Evolutionary conservation across 2,797 vertebrate species (phyloP), one percentile per base, ranked within the genome.

Genomic region (Euphonia xanthogaster): DNA sequence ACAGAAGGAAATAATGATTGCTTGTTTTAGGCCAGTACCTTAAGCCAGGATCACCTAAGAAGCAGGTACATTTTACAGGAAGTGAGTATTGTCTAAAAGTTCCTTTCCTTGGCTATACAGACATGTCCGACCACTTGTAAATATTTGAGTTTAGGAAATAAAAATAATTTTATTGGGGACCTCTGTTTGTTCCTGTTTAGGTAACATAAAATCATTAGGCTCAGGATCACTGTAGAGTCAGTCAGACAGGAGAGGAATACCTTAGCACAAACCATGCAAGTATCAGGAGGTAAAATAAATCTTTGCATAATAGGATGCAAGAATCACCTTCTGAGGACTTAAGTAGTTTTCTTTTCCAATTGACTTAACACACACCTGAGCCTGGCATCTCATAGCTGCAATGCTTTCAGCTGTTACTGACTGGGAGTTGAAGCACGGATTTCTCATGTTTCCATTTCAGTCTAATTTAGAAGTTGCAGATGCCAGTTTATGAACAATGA

Each of bases 171-270:
- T 57, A 44, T 85, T 71, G 27, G 20, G 14, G 27, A 39, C n/a
- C 12, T 93, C 21, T 90, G 79, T 77, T 93, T 93, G 53, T 96
- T 96, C 80, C 77, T 93, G 51, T 68, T 90, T 76, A 75, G 60
- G 55, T 84, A 33, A 53, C 20, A 22, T 53, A 60, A 92, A 81
- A 66, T 91, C 13, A 5, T 75, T 81, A 81, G 17, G 24, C 24
- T 86, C 14, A 37, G 53, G 70, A 40, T 58, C 17, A 40, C n/a
- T 2, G 5, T 15, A 54, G 60, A 71, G 19, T 77, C 44, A 44
- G 8, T 76, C 39, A 93, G 61, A n/a, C n/a, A 91, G 67, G n/a
- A 77, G 66, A 53, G 50, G 61, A 93, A 16, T 54, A 75, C 30
- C 54, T 84, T 21, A 60, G 53, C 71, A 80, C 47, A 90, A 77